Evolutionary conservation across 2,888 invertebrate species (phyloP), one percentile per base, ranked within the genome.

Genomic region (Orthosia gracilis): DNA sequence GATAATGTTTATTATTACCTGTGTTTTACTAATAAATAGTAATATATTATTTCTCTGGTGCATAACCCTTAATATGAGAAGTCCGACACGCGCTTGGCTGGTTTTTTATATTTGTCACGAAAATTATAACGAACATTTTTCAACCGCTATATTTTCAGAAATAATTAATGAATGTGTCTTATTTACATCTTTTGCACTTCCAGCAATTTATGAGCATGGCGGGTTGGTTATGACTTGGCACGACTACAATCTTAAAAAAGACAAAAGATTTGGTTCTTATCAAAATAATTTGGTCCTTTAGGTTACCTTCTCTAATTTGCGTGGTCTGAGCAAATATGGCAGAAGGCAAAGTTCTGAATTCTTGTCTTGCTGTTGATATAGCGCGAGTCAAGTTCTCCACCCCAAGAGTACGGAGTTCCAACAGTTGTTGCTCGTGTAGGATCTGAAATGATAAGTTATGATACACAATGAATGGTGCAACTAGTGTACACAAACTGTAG

Each of bases 341-440:
- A 71, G 97, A 94, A 0, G 98, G 98, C 71, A 98, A 93, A 64
- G 96, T 95, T 73, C 95, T 94, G 85, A 97, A 97, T 86, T 97
- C 97, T 73, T 96, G 96, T 50, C 97, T 95, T 5, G 97, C 97
- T 57, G 94, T 94, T 15, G 97, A 96, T 82, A 97, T 96, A 15
- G 97, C 97, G 85, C 94, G 96, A 67, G 97, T 97, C 83, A 97
- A 91, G 89, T 97, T 97, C 68, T 97, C 96, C 21, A 96, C 96
- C 18, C 96, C 97, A 40, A 96, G 87, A 59, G 93, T 91, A 40
- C 94, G 93, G 1, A 97, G 92, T 74, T 97, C 94, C 47, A 96
- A 90, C 72, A 97, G 90, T 78, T 96, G 96, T 72, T 96, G 94
- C 82, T 97, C 97, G 59, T 95, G 94, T 12, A 97, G 91, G 69